Evolutionary conservation across 1,140 invertebrate genomes (phyloP).

Genomic region (Drosophila sp.): DNA sequence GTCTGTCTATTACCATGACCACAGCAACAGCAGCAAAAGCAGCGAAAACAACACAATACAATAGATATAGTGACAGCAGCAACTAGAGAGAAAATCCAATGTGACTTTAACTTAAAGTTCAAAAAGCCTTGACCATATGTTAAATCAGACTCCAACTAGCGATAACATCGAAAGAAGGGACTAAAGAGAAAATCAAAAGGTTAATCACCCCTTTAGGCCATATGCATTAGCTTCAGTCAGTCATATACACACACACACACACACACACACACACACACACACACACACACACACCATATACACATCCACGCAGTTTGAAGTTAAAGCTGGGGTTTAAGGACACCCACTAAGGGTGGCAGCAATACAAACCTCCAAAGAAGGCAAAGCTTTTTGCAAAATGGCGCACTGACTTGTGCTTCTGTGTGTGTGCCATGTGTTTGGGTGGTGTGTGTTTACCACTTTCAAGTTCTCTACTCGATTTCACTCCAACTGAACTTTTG

Average conservation of each 20-base stretch:
- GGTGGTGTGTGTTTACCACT: constrained; percentile 53
- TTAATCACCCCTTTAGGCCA: constrained; percentile 73
- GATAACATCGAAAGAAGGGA: constrained; percentile 58
- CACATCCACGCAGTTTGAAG: constrained; percentile 31
- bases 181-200: constrained; percentile 64
- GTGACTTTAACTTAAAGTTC: constrained; percentile 43
- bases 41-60: constrained; percentile 45
- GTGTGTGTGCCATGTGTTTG: constrained; percentile 17
- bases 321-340: constrained; percentile 53
- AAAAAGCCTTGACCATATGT: constrained; percentile 52
- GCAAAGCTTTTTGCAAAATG: constrained; percentile 73
- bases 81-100: constrained; percentile 38
- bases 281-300: constrained; percentile 17
- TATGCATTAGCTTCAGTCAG: constrained; percentile 21
- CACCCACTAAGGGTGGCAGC: constrained; percentile 37
- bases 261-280: constrained; percentile 15
- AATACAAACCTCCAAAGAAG: constrained; percentile 22
- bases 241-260: constrained; percentile 20
- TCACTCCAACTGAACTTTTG: constrained; percentile 77
- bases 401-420: constrained; percentile 49
- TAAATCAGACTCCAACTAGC: constrained; percentile 53
- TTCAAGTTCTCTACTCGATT: constrained; percentile 78
- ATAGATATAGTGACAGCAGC: too few relatives aligned
- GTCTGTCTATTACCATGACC: constrained; percentile 46
- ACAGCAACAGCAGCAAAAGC: constrained; percentile 23